Conservation (phyloP, 2,797 vertebrate genomes). For the Kryptolebias ocellatus region DNA sequence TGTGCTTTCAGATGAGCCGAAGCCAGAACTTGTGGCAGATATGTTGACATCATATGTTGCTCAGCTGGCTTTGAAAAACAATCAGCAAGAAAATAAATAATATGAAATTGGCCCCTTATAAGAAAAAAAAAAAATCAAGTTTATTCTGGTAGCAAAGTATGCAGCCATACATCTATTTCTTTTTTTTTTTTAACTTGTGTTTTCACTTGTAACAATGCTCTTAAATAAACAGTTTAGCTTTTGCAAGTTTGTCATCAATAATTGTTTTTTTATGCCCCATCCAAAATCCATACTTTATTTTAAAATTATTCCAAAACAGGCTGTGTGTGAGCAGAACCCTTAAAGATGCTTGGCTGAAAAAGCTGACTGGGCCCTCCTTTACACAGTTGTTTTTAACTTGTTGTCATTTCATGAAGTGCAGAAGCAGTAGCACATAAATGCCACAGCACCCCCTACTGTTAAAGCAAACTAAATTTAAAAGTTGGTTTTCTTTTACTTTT, state of each 20-base stretch:
- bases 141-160: neutral
- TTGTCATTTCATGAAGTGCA: conserved; percentile 8
- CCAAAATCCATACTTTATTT: neutral
- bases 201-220: neutral
- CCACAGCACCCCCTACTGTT: conserved; percentile 80
- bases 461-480: neutral
- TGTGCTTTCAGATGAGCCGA: conserved; percentile 41
- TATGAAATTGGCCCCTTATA: neutral
- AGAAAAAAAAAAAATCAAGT: neutral
- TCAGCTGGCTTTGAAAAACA: conserved; percentile 39
- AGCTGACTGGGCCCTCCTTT: conserved; percentile 22
- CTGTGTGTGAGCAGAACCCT: neutral
- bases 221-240: neutral
- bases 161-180: neutral
- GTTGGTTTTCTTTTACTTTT: neutral
- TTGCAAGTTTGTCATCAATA: neutral
- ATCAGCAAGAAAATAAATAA: conserved; percentile 6
- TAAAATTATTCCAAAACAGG: neutral
- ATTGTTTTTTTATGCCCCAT: neutral
- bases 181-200: no score
- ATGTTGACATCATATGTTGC: conserved; percentile 25
- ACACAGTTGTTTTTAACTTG: conserved; percentile 6
- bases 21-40: conserved; percentile 39
- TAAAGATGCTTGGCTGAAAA: conserved; percentile 29
- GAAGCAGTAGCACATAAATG: conserved; percentile 53